These are phyloP conservation scores for Idaea dimidiata DNA, from an alignment of 2,888 invertebrate species.

Conservation along the genomic window DNA sequence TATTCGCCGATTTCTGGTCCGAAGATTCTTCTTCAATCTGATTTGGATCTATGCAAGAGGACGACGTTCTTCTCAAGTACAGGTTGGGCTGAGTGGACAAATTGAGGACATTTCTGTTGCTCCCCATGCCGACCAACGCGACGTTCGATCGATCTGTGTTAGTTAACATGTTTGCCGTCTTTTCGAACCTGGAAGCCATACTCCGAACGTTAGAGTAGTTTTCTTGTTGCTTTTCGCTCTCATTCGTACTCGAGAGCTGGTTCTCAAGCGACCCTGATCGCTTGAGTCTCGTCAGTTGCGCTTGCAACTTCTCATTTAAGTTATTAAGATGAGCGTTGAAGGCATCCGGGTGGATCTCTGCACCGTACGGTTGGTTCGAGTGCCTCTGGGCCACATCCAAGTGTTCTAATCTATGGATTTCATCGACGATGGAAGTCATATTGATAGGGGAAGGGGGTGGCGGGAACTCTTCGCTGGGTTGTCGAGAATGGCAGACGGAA, in stretches of 20 bases:
- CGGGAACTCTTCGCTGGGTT: constrained; percentile 94
- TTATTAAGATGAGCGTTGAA: constrained; percentile 64
- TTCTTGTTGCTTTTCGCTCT: constrained; percentile 43
- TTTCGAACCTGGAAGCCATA: constrained; percentile 91
- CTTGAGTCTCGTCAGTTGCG: constrained; percentile 84
- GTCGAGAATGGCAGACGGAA: constrained; percentile 90
- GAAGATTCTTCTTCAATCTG: constrained; percentile 65
- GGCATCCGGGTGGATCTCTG: neutral
- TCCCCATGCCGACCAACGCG: constrained; percentile 66
- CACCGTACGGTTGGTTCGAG: constrained; percentile 11
- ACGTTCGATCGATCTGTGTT: constrained; percentile 65
- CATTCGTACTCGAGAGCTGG: constrained; percentile 55
- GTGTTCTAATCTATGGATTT: constrained; percentile 74
- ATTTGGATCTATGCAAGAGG: constrained; percentile 68
- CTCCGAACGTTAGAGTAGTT: constrained; percentile 84
- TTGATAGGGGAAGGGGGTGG: constrained; percentile 92
- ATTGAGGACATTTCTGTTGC: constrained; percentile 72
- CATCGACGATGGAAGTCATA: constrained; percentile 83
- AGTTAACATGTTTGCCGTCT: constrained; percentile 45
- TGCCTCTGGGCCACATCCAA: constrained; percentile 24
- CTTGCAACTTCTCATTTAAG: constrained; percentile 90
- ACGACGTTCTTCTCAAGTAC: constrained; percentile 62
- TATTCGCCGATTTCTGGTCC: constrained; percentile 59
- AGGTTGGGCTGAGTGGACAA: constrained; percentile 65
- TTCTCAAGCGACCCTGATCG: constrained; percentile 63